phyloP scores from a whole-genome alignment of 2,113 vertebrate species.

The Falco punctatus region DNA sequence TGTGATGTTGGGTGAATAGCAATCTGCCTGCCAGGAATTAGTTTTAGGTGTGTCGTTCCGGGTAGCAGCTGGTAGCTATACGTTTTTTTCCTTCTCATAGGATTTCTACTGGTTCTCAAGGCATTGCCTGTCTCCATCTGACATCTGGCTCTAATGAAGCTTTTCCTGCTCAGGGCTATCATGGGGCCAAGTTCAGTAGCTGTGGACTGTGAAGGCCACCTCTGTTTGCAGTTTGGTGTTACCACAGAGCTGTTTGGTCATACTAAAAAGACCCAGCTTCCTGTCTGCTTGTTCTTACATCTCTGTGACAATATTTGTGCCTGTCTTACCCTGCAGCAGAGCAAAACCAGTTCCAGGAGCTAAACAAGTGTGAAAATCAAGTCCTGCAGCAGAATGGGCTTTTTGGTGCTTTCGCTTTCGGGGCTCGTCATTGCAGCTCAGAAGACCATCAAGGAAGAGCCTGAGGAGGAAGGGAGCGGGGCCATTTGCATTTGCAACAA shows the following conservation, averaged over 20 bases:
- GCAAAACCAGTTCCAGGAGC: background rate
- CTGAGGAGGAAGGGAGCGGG: background rate
- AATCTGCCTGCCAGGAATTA: background rate
- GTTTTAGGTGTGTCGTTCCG: background rate
- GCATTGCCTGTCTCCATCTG: background rate
- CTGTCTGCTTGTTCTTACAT: background rate
- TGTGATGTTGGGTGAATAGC: background rate
- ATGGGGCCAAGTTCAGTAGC: background rate
- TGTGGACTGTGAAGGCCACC: background rate
- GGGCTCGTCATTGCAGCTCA: background rate
- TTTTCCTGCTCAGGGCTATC: background rate
- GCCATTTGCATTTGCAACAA: background rate
- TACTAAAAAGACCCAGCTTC: background rate
- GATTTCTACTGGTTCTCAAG: background rate
- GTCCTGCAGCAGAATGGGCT: background rate
- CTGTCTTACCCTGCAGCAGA: background rate
- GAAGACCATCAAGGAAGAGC: background rate
- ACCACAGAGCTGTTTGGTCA: background rate
- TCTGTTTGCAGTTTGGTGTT: background rate
- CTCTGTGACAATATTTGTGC: background rate
- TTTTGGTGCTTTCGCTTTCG: background rate
- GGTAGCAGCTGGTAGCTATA: background rate
- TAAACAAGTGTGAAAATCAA: background rate
- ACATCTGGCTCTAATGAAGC: background rate
- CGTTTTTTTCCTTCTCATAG: background rate